Evolutionary conservation across 2,113 vertebrate genomes (phyloP).

Genomic region (Oreochromis aureus): DNA sequence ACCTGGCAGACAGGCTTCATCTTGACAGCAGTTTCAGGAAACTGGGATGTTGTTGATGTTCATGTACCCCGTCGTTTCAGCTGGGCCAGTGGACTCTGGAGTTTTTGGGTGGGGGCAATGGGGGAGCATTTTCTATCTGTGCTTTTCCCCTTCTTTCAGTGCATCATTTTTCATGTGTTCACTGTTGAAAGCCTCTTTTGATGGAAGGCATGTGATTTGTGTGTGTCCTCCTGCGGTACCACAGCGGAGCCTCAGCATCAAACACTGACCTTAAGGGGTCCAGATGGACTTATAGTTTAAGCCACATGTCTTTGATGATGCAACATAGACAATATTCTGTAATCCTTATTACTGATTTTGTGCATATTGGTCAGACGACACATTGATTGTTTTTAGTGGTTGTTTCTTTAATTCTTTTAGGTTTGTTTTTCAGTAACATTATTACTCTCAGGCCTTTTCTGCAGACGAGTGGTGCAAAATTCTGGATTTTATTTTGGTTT

Average conservation of each 20-base stretch:
- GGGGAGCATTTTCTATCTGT: not conserved
- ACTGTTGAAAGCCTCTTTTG: constrained; percentile 17
- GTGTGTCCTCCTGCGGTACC: not conserved
- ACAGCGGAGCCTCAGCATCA: constrained; percentile 1
- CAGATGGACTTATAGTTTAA: constrained; percentile 34
- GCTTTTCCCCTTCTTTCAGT: not conserved
- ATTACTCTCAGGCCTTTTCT: not conserved
- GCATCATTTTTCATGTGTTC: not conserved
- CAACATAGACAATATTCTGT: not conserved
- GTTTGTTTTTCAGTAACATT: not conserved
- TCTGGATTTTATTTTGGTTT: not conserved
- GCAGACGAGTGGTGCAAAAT: not conserved
- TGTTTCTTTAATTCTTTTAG: not conserved
- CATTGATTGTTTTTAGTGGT: not conserved
- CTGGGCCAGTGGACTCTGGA: not conserved
- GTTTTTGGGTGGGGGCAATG: not conserved
- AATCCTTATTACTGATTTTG: not conserved
- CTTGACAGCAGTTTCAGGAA: not conserved
- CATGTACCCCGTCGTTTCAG: not conserved
- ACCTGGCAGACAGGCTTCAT: not conserved
- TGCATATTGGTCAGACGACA: not conserved
- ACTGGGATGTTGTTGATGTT: not conserved
- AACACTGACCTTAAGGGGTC: constrained; percentile 2
- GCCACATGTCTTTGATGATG: constrained; percentile 10
- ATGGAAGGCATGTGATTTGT: constrained; percentile 26